Base-by-base conservation (phyloP, 2,797 vertebrate genomes). In the Myioborus miniatus region DNA sequence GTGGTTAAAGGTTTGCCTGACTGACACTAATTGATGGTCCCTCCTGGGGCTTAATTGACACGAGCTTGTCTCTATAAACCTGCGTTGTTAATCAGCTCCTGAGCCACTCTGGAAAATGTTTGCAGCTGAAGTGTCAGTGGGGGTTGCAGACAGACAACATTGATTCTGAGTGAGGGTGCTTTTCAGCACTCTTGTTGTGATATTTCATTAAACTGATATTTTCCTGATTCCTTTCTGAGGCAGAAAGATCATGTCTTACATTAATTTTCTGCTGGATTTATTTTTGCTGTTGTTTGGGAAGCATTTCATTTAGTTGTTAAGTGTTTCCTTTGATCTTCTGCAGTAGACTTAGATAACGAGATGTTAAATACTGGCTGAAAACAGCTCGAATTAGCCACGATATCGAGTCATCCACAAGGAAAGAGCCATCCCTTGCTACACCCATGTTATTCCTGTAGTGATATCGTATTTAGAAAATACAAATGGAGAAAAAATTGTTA, bases 11-110 rank as follows among this genome's bases (percentile, higher is more conserved):
- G 60, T 94, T 96, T 93, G 70, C 47, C 77, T 91, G 89, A 95
- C 67, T 97, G 94, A 95, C 74, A 91, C 29, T 97, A 97, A 96
- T 96, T 97, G 96, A 97, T 94, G 80, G 79, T 71, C 87, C 87
- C 89, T 96, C 76, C 94, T 94, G 93, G 87, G 44, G 96, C 37
- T 93, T 97, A 96, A 97, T 95, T 97, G 92, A 89, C 92, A 94
- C 3, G 34, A 89, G 59, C 80, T 83, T 97, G 49, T 96, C 89
- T 97, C 92, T 91, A 63, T 95, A 95, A 96, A 87, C 76, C 56
- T 89, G 67, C n/a, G 36, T 79, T 79, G 52, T 69, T 94, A 96
- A 96, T 96, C 89, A 85, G 63, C 46, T 93, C 92, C 91, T 95
- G 86, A 24, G 41, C 85, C 68, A 93, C 65, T 91, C n/a, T 52